phyloP scores from a whole-genome alignment of 2,888 invertebrate species.

The Isotomurus palustris region DNA sequence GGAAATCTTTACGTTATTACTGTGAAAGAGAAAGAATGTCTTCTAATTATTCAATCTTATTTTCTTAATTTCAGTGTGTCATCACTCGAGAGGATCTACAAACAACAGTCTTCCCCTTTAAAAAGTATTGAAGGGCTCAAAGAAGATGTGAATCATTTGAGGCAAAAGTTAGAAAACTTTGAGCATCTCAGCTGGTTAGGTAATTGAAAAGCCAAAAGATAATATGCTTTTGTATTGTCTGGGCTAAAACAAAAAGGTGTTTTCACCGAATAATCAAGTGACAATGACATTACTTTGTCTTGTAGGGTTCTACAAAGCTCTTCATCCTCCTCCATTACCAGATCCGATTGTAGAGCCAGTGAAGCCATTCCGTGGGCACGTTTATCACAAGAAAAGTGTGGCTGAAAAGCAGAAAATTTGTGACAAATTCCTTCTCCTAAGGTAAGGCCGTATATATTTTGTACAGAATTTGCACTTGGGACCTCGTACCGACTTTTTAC shows the following conservation, averaged over 20 bases:
- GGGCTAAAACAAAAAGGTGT: not conserved
- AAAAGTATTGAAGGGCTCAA: constrained; percentile 56
- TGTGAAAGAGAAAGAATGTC: not conserved
- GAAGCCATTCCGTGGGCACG: constrained; percentile 30
- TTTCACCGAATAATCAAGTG: not conserved
- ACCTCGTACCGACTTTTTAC: no score
- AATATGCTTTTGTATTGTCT: constrained; percentile 34
- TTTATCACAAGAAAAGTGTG: constrained; percentile 41
- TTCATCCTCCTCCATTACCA: constrained; percentile 55
- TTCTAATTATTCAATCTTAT: not conserved
- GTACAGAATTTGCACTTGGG: no score
- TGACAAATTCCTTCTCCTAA: constrained; percentile 43
- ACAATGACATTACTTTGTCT: not conserved
- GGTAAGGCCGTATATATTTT: no score
- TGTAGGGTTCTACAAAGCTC: constrained; percentile 61
- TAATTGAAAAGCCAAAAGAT: constrained; percentile 48
- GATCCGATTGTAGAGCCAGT: constrained; percentile 16
- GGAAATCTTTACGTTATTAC: not conserved
- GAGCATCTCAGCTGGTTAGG: constrained; percentile 62
- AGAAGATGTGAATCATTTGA: constrained; percentile 58
- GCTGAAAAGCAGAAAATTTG: constrained; percentile 41
- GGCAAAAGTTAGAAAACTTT: constrained; percentile 59
- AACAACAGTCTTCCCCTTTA: constrained; percentile 54
- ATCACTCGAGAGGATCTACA: constrained; percentile 57
- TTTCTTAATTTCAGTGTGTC: constrained; percentile 51